Base-by-base conservation (phyloP, 2,888 invertebrate species). In the Aromia moschata region DNA sequence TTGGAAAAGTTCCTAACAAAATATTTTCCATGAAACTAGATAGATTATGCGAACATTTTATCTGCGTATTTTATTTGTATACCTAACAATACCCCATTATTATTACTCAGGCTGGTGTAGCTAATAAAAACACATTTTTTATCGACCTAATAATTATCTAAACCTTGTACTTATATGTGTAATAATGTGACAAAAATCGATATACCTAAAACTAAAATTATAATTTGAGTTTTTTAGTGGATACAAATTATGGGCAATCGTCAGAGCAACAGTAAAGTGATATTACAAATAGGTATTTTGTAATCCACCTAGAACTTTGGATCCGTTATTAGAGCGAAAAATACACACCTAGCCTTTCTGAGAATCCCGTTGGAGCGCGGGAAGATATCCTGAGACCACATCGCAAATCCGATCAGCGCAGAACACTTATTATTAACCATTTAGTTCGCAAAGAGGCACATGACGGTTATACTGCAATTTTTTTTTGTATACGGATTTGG, bases 381-480 rank as follows among this genome's bases (percentile, higher is more conserved):
- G 31, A 52, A 52, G 17, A 52, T n/a, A 17, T 52, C 52, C n/a
- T 40, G 30, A 3, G 52, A 52, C 52, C 52, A 52, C 52, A 52
- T 52, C 31, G 16, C 17, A 31, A 30, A 33, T 2, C 2, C 5
- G n/a, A 33, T 11, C n/a, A 3, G 25, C 7, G 7, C 7, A 25
- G 7, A 25, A 25, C 25, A 25, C 25, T 25, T 5, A 25, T 7
- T 7, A 7, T 5, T 3, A 3, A 25, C 25, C 7, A 25, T 25
- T 7, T 25, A 25, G 7, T 5, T 7, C 25, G 25, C 3, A 7
- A 25, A 25, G 25, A 7, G 25, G 25, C 25, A 25, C 25, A 25
- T 7, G 4, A 25, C 7, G 4, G 25, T 25, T 7, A 5, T 25
- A 10, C 11, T 33, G n/a, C 33, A 33, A 5, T 10, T 10, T 25